Conservation (phyloP, 2,888 invertebrate species). For the Eilema griseolum region DNA sequence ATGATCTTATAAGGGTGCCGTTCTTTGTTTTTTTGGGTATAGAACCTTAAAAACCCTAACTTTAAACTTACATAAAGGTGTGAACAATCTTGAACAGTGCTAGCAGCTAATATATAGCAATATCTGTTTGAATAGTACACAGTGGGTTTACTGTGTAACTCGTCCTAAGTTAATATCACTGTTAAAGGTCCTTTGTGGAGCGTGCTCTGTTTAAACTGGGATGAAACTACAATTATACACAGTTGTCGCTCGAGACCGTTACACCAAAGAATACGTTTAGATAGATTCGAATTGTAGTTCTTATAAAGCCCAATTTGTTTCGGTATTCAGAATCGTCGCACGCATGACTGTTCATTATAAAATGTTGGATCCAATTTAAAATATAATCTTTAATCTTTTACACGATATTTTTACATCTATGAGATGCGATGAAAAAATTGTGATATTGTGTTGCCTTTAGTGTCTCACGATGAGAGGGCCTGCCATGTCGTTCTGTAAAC, state of each 20-base stretch:
- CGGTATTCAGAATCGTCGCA: not conserved
- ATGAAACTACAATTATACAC: slow-evolving; percentile 6
- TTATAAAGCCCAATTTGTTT: not conserved
- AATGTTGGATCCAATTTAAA: not conserved
- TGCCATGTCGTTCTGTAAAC: not conserved
- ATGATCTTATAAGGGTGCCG: not conserved
- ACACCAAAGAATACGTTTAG: slow-evolving; percentile 18
- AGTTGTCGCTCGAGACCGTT: not conserved
- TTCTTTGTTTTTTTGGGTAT: not conserved
- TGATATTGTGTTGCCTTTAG: not conserved
- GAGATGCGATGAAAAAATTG: not conserved
- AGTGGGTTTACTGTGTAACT: slow-evolving; percentile 30
- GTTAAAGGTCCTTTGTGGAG: slow-evolving; percentile 43
- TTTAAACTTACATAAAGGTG: not conserved
- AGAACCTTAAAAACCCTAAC: not conserved
- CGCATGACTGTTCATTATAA: slow-evolving; percentile 1
- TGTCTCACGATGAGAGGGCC: not conserved
- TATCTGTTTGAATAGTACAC: slow-evolving; percentile 29
- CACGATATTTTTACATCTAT: not conserved
- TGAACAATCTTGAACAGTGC: not conserved
- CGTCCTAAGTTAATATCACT: slow-evolving; percentile 45
- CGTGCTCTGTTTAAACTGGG: slow-evolving; percentile 36
- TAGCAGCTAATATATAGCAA: slow-evolving; percentile 16
- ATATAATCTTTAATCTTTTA: slow-evolving; percentile 4
- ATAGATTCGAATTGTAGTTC: slow-evolving; percentile 1